Evolutionary conservation across 2,888 invertebrate species (phyloP), one percentile per base, ranked within the genome.

Genomic region (Drosophila fulvimacula): DNA sequence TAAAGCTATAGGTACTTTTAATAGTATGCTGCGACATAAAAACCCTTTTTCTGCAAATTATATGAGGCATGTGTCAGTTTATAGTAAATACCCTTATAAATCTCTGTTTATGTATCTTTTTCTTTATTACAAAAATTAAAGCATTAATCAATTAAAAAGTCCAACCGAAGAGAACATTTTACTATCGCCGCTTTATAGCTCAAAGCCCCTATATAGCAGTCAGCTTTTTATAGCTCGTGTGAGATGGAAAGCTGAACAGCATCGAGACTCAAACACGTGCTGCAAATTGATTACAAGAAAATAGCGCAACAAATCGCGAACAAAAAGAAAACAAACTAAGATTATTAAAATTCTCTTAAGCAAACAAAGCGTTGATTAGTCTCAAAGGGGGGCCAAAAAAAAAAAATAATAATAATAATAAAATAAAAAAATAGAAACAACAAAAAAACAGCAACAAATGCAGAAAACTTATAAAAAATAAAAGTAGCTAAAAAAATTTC

Each of bases 181-280:
- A 27, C 21, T 51, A n/a, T 5, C 24, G 27, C 30, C 34, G 59
- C n/a, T 51, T 52, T 13, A 56, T 51, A 60, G 57, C 65, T 36
- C 3, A 3, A 15, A 58, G 5, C 36, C 38, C 30, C 30, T 15
- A 27, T 48, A 46, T 57, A 42, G 52, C 56, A 70, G 38, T 1
- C 32, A 53, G 51, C 60, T 66, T 44, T 30, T 30, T 46, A 13
- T 11, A 10, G 36, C 34, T 15, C 11, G 10, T 62, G 58, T 79
- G 88, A 88, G 88, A 88, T 82, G 85, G 88, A 82, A 82, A 82
- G 82, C 73, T 59, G 39, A 66, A 32, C 60, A 52, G 63, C 73
- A 69, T 57, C 36, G 30, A 64, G 63, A 67, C 58, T 51, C 52
- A 39, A 68, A 87, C 79, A 82, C 85, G 82, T 88, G 88, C 72